These are phyloP conservation scores for Eupithecia exiguata DNA, from an alignment of 2,888 invertebrate species.

Conservation along the genomic window DNA sequence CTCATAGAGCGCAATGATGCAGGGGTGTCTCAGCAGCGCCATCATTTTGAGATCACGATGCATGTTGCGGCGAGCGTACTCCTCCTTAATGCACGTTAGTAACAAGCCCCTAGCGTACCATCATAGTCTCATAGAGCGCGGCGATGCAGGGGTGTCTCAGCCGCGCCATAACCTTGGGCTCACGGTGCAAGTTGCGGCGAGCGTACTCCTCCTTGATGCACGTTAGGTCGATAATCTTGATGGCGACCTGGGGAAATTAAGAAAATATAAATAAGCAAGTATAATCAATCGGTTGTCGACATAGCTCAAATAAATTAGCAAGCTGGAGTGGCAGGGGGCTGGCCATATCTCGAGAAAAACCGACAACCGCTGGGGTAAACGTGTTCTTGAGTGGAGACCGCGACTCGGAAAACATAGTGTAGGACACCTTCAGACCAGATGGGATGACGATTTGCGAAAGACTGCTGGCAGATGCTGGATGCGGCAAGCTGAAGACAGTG, in stretches of 20 bases:
- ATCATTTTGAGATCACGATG: constrained; percentile 89
- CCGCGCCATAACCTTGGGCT: constrained; percentile 87
- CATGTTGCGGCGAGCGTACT: constrained; percentile 88
- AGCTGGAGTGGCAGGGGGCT: no score
- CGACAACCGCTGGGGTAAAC: no score
- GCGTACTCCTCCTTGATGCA: constrained; percentile 89
- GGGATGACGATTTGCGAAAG: no score
- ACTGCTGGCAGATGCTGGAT: no score
- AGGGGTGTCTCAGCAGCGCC: constrained; percentile 88
- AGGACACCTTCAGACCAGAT: no score
- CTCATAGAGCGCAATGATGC: constrained; percentile 88
- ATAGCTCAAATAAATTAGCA: no score
- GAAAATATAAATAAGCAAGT: no score
- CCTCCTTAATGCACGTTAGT: constrained; percentile 87
- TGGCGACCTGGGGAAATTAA: constrained; percentile 83
- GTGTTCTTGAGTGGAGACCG: no score
- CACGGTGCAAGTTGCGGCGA: constrained; percentile 87
- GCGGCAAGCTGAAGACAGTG: no score
- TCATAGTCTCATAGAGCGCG: constrained; percentile 88
- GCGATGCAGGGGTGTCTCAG: constrained; percentile 89
- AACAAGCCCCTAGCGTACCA: constrained; percentile 63
- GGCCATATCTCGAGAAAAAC: no score
- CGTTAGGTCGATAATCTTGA: constrained; percentile 89
- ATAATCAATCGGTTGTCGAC: no score
- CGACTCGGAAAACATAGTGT: no score